A percentile compares a stretch with the other conserved stretches of the same genome.
These are phyloP conservation scores for Brachionus manjavacas DNA, from an alignment of 1,140 invertebrate genomes.

Conservation along the genomic window DNA sequence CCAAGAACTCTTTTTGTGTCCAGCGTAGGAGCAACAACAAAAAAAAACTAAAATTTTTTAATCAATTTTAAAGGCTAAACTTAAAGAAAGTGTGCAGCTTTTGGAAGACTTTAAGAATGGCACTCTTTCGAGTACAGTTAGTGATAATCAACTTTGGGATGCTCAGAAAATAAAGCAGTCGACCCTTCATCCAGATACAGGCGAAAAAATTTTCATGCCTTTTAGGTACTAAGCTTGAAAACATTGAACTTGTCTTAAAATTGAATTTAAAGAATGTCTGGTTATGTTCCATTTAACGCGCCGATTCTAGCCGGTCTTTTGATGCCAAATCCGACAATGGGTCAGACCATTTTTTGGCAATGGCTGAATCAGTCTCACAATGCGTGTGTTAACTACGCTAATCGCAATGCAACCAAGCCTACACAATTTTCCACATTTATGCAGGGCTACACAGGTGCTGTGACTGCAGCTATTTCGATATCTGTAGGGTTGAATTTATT, in stretches of 20 bases:
- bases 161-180: constrained; percentile 61
- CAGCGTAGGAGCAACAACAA: neutral
- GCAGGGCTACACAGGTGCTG: constrained; percentile 58
- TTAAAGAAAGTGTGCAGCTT: constrained; percentile 52
- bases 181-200: constrained; percentile 61
- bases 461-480: constrained; percentile 55
- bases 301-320: constrained; percentile 60
- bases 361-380: constrained; percentile 62
- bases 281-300: constrained; percentile 61
- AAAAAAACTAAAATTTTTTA: neutral
- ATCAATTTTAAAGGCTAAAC: constrained; percentile 49
- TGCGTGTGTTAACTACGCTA: constrained; percentile 60
- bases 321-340: constrained; percentile 58
- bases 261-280: constrained; percentile 46
- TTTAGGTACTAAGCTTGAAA: constrained; percentile 50
- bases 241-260: neutral
- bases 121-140: constrained; percentile 47
- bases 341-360: constrained; percentile 59
- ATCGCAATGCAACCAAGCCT: constrained; percentile 60
- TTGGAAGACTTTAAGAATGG: constrained; percentile 54
- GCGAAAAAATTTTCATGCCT: constrained; percentile 59
- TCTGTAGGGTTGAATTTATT: constrained; percentile 56
- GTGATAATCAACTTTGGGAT: constrained; percentile 58
- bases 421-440: constrained; percentile 57
- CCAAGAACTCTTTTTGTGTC: constrained; percentile 53